Conservation (phyloP, 2,113 vertebrate genomes). For the Clarias magur region DNA sequence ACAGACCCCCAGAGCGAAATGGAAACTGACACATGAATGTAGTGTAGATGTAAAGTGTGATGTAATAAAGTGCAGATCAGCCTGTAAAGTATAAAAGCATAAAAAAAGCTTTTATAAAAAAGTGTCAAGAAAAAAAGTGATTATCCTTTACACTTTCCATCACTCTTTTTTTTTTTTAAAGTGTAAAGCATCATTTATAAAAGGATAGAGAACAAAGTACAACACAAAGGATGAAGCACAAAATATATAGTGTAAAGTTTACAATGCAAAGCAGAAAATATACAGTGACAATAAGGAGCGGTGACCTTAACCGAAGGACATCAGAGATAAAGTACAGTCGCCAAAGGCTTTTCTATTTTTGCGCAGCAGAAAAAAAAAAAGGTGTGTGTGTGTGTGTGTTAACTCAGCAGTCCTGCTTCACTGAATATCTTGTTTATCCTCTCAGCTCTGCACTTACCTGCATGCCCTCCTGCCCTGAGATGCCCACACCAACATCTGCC, state of each 20-base stretch:
- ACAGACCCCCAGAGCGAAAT: background rate
- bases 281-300: background rate
- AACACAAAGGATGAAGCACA: background rate
- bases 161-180: no score
- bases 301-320: background rate
- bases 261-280: background rate
- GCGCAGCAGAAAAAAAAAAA: background rate
- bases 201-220: background rate
- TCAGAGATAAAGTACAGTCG: background rate
- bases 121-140: no score
- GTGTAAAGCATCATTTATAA: background rate
- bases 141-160: no score
- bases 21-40: background rate
- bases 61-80: background rate
- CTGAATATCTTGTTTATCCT: background rate
- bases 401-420: background rate
- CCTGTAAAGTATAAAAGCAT: no score
- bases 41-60: background rate
- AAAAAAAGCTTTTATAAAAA: no score
- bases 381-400: background rate
- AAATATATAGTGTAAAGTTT: background rate
- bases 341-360: background rate
- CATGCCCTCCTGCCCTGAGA: conserved; percentile 98
- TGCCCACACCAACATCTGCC: conserved; percentile 95
- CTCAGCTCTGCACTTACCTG: conserved; percentile 78